Conservation (phyloP, 2,888 invertebrate species). For the Agelastica alni region DNA sequence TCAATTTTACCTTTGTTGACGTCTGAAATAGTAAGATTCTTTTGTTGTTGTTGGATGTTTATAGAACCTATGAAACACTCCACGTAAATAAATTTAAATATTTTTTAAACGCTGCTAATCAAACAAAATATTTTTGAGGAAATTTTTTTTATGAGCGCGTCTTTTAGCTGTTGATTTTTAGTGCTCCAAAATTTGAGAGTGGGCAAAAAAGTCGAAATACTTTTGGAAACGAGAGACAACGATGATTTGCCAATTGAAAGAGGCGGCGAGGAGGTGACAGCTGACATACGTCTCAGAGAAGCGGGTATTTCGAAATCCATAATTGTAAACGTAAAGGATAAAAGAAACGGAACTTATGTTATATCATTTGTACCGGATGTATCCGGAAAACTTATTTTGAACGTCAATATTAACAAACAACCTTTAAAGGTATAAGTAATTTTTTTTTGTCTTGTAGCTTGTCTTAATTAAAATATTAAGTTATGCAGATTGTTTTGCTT, state of each 20-base stretch:
- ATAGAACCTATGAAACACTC: too few species aligned
- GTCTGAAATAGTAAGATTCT: too few species aligned
- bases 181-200: slow-evolving; percentile 64
- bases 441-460: too few species aligned
- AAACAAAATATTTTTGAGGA: too few species aligned
- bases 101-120: too few species aligned
- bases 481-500: too few species aligned
- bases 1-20: too few species aligned
- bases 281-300: slow-evolving; percentile 62
- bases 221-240: slow-evolving; percentile 66
- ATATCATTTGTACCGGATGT: slow-evolving; percentile 66
- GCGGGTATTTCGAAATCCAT: slow-evolving; percentile 53
- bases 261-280: slow-evolving; percentile 67
- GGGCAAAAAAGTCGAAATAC: slow-evolving; percentile 64
- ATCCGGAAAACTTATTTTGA: slow-evolving; percentile 66
- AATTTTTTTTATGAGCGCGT: too few species aligned
- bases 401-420: slow-evolving; percentile 66
- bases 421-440: slow-evolving; percentile 67
- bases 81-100: too few species aligned
- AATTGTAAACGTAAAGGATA: slow-evolving; percentile 63
- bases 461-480: too few species aligned
- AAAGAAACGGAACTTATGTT: slow-evolving; percentile 67
- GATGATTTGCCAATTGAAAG: slow-evolving; percentile 68
- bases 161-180: slow-evolving; percentile 5
- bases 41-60: too few species aligned